Evolutionary conservation across 2,797 vertebrate genomes (phyloP), one percentile per base, ranked within the genome.

Genomic region (Zalophus californianus): DNA sequence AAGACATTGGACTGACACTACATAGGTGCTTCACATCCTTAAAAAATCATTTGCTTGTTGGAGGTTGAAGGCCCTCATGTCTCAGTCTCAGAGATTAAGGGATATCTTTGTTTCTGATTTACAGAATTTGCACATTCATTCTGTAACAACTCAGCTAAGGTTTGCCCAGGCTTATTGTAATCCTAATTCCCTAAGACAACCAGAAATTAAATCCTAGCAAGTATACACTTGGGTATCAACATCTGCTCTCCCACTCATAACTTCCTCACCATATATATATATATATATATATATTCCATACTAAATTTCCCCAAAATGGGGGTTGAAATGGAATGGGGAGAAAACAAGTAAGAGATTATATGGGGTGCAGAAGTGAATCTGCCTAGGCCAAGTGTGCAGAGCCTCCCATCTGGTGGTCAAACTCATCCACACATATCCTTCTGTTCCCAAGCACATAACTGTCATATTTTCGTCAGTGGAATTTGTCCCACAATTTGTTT

Each of bases 101-200:
- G 12, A 7, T 50, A 70, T 64, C 38, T 90, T 80, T 83, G 29
- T 68, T 91, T 90, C 38, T 90, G 52, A 94, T 68, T 50, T 82
- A 20, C 20, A 91, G 38, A 87, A 92, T 60, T 27, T 92, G 4
- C 27, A 80, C 29, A 77, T 94, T 96, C 29, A 82, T 79, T 83
- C 48, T 91, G 21, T 83, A 90, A 64, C 52, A 86, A 58, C 0
- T 83, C 66, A 87, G 32, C n/a, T 60, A 56, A 70, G 18, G 4
- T 68, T 96, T 77, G 1, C 32, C 52, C 25, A 11, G 79, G 44
- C 25, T 87, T 84, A 52, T 35, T 85, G 16, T 78, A 91, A 90
- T 62, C 60, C 68, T 80, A 32, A 89, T 35, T 87, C 10, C 29
- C 38, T 86, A 78, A 90, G 23, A 68, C 23, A 82, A 32, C 23